A percentile compares a stretch with the other conserved stretches of the same genome.
Evolutionary conservation across 1,140 invertebrate genomes (phyloP).

Genomic region (Drosophila sulfurigaster): DNA sequence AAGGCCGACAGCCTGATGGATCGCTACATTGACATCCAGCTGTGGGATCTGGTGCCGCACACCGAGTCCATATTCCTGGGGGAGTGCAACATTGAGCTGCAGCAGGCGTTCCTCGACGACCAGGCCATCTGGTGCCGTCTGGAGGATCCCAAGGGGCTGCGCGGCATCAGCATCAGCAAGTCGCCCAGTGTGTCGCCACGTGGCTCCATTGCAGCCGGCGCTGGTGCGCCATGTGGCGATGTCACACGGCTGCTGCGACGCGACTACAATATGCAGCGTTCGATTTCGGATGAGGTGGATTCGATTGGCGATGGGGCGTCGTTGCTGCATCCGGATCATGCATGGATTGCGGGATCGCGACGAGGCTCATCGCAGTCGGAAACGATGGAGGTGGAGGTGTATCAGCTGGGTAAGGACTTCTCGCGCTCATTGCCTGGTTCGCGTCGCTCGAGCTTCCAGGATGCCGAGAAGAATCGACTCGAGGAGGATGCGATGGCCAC

Average conservation of each 20-base stretch:
- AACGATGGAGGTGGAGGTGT: slow-evolving; percentile 93
- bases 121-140: slow-evolving; percentile 94
- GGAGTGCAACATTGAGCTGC: slow-evolving; percentile 91
- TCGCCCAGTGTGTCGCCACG: slow-evolving; percentile 92
- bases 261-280: slow-evolving; percentile 89
- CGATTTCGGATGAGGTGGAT: slow-evolving; percentile 90
- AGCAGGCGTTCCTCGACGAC: slow-evolving; percentile 93
- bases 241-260: slow-evolving; percentile 87
- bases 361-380: slow-evolving; percentile 94
- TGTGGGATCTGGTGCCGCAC: slow-evolving; percentile 94
- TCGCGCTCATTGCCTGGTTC: slow-evolving; percentile 93
- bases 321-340: slow-evolving; percentile 93
- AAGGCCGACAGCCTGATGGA: slow-evolving; percentile 92
- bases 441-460: slow-evolving; percentile 92
- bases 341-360: slow-evolving; percentile 90
- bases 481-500: slow-evolving; percentile 86
- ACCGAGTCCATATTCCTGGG: slow-evolving; percentile 93
- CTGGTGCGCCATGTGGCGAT: slow-evolving; percentile 85
- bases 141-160: slow-evolving; percentile 90
- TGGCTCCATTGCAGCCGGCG: slow-evolving; percentile 89
- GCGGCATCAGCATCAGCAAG: slow-evolving; percentile 86
- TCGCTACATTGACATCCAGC: slow-evolving; percentile 92
- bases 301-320: slow-evolving; percentile 90
- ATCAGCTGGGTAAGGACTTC: slow-evolving; percentile 93
- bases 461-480: slow-evolving; percentile 86